Conservation (phyloP, 1,140 invertebrate species). For the Melipona quadrifasciata region DNA sequence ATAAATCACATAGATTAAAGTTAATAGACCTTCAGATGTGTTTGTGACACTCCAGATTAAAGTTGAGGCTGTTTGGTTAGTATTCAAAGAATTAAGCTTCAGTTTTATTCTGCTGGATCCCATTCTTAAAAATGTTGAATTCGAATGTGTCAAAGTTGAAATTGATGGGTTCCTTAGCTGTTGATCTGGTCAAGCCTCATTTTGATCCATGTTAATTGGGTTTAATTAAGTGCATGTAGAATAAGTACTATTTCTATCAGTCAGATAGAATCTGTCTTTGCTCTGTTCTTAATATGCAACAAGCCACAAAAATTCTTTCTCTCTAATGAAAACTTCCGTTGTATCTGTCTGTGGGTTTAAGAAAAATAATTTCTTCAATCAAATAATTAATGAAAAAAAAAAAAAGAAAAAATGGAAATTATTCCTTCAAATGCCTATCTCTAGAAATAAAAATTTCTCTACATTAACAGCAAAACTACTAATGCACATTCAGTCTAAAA, state of each 20-base stretch:
- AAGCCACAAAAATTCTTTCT: not conserved
- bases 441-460: not conserved
- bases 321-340: not conserved
- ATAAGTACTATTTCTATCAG: constrained; percentile 6
- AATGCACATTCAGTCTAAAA: no score
- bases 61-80: not conserved
- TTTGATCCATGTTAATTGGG: not conserved
- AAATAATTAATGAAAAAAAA: not conserved
- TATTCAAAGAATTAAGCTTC: no score
- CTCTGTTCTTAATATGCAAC: not conserved
- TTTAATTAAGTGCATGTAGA: not conserved
- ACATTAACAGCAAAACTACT: not conserved
- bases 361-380: not conserved
- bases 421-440: not conserved
- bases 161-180: not conserved
- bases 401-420: not conserved
- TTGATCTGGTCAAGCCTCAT: not conserved
- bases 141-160: no score
- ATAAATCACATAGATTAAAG: not conserved
- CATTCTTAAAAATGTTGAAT: not conserved
- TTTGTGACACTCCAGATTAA: not conserved
- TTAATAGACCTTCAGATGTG: not conserved
- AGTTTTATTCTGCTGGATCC: not conserved
- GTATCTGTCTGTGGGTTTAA: not conserved
- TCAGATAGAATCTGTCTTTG: not conserved